Conservation (phyloP, 2,113 vertebrate species). For the Onychorhynchus coronatus region DNA sequence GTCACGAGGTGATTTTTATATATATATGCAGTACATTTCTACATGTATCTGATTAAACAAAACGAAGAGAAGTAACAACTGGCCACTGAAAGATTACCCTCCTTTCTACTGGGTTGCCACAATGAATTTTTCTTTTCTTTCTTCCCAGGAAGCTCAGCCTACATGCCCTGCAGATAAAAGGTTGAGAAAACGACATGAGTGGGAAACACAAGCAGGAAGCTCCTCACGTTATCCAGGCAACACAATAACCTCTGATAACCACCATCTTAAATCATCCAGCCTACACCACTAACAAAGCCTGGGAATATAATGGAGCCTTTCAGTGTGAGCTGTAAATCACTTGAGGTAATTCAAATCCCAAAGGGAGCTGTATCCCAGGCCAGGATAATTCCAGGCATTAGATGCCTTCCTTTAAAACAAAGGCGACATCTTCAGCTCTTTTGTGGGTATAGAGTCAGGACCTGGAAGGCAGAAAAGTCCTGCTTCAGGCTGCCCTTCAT, state of each 20-base stretch:
- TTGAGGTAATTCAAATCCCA: slow-evolving; percentile 2
- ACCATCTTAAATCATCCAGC: slow-evolving; percentile 11
- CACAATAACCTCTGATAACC: slow-evolving; percentile 17
- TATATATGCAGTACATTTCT: not conserved
- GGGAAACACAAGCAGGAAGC: not conserved
- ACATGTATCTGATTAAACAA: not conserved
- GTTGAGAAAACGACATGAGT: not conserved
- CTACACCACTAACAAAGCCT: not conserved
- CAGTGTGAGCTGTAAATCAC: not conserved
- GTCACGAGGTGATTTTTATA: not conserved
- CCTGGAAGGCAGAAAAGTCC: not conserved
- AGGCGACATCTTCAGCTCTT: not conserved
- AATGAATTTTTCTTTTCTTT: not conserved
- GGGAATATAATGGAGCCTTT: slow-evolving; percentile 15
- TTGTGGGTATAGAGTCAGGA: not conserved
- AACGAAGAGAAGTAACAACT: not conserved
- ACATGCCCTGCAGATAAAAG: not conserved
- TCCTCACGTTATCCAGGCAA: not conserved
- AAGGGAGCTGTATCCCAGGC: not conserved
- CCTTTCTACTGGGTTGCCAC: not conserved
- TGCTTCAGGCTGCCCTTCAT: not conserved
- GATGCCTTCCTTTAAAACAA: not conserved
- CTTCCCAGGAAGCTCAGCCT: not conserved
- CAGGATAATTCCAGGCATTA: not conserved
- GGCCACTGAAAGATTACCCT: not conserved